Conservation (phyloP, 2,797 vertebrate genomes). For the Spinus olivaceus region DNA sequence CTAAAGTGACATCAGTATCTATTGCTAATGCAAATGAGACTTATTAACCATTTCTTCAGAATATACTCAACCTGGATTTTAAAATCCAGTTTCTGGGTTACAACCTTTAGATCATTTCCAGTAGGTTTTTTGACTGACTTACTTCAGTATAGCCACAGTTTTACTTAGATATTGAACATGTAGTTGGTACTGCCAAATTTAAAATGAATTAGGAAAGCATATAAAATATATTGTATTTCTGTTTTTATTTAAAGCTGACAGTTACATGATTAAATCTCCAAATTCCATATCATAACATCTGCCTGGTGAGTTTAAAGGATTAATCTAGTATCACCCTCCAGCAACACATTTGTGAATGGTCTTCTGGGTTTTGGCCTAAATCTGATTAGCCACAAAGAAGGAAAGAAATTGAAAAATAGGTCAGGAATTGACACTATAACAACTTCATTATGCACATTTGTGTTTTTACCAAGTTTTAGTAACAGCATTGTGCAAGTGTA, state of each 20-base stretch:
- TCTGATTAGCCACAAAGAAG: neutral
- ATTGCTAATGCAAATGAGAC: neutral
- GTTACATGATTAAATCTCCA: neutral
- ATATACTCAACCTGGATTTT: neutral
- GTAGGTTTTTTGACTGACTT: neutral
- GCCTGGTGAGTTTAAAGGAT: neutral
- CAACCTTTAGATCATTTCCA: neutral
- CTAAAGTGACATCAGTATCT: neutral
- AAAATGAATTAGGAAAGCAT: neutral
- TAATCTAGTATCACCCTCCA: neutral
- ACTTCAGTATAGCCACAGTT: neutral
- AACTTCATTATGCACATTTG: neutral
- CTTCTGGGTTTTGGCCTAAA: neutral
- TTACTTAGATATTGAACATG: neutral
- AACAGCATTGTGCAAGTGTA: neutral
- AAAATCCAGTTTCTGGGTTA: neutral
- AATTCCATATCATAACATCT: neutral
- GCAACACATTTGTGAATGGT: neutral
- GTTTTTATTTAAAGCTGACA: neutral
- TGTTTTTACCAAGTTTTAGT: neutral
- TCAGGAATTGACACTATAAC: neutral
- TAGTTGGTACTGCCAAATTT: neutral
- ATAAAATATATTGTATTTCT: neutral
- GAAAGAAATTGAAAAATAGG: neutral
- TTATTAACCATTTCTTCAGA: neutral